These are phyloP conservation scores for Hydropsyche tenuis DNA, from an alignment of 1,140 invertebrate genomes.

Conservation along the genomic window DNA sequence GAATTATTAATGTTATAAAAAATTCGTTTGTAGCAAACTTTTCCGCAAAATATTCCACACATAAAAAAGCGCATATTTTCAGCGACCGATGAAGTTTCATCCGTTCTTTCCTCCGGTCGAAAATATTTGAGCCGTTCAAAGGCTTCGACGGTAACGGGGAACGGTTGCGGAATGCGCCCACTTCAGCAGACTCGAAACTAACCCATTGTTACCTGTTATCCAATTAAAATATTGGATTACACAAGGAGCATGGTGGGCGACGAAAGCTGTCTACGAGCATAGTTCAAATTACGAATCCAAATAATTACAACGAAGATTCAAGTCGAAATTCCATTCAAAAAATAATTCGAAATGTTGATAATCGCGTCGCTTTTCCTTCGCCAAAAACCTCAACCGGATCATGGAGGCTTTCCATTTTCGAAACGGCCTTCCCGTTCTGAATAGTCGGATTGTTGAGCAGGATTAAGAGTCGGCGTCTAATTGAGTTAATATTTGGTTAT, in stretches of 20 bases:
- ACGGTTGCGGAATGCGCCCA: constrained; percentile 1
- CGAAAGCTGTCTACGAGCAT: neutral
- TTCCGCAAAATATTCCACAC: too few species aligned
- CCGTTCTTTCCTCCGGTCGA: neutral
- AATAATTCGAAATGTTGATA: too few species aligned
- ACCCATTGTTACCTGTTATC: constrained; percentile 11
- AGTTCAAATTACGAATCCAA: too few species aligned
- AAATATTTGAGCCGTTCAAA: constrained; percentile 22
- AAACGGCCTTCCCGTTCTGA: neutral
- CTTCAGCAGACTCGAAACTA: neutral
- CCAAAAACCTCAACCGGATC: too few species aligned
- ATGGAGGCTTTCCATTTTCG: neutral
- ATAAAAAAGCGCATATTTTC: too few species aligned
- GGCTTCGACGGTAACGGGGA: neutral
- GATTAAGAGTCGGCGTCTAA: constrained; percentile 41
- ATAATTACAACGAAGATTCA: too few species aligned
- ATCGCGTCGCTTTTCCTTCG: too few species aligned
- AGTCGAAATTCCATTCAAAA: too few species aligned
- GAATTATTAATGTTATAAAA: too few species aligned
- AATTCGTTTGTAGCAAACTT: too few species aligned
- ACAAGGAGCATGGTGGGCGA: neutral
- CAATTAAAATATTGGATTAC: constrained; percentile 25
- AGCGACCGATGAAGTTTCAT: neutral
- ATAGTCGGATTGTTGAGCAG: neutral
- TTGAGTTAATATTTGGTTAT: constrained; percentile 51